phyloP scores from a whole-genome alignment of 2,888 invertebrate species.

The Esperia sulphurella region DNA sequence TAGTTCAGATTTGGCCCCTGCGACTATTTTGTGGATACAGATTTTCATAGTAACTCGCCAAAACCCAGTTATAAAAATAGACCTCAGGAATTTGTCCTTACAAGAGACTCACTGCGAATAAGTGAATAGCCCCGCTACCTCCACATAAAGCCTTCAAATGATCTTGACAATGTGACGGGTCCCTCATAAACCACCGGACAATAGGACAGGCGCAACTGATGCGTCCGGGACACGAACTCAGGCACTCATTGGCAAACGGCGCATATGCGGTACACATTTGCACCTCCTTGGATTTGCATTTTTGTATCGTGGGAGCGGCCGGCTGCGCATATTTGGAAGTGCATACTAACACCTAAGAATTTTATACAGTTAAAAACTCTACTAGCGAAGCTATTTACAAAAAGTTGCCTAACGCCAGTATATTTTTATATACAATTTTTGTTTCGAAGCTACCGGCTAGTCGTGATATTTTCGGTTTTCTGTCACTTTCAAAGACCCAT shows the following conservation, averaged over 20 bases:
- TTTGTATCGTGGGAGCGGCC: constrained; percentile 42
- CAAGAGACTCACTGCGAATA: not conserved
- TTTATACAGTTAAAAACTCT: no score
- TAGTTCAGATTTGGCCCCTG: no score
- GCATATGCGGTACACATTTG: constrained; percentile 41
- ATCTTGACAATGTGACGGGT: constrained; percentile 13
- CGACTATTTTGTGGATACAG: no score
- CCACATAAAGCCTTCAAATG: constrained; percentile 1
- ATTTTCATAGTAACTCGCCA: no score
- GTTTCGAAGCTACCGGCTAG: no score
- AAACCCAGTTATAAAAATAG: not conserved
- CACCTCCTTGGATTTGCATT: constrained; percentile 47
- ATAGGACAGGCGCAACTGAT: constrained; percentile 33
- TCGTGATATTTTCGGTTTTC: no score
- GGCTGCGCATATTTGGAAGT: constrained; percentile 25
- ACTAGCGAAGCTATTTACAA: no score
- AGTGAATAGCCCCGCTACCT: not conserved
- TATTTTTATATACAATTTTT: no score
- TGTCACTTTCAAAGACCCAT: no score
- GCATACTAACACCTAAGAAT: constrained; percentile 10
- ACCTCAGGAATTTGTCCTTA: not conserved
- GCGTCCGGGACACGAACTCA: constrained; percentile 31
- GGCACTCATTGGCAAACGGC: constrained; percentile 28
- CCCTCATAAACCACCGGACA: constrained; percentile 36
- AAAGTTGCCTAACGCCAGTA: no score